Conservation (phyloP, 2,797 vertebrate species). For the Lagodon rhomboides region DNA sequence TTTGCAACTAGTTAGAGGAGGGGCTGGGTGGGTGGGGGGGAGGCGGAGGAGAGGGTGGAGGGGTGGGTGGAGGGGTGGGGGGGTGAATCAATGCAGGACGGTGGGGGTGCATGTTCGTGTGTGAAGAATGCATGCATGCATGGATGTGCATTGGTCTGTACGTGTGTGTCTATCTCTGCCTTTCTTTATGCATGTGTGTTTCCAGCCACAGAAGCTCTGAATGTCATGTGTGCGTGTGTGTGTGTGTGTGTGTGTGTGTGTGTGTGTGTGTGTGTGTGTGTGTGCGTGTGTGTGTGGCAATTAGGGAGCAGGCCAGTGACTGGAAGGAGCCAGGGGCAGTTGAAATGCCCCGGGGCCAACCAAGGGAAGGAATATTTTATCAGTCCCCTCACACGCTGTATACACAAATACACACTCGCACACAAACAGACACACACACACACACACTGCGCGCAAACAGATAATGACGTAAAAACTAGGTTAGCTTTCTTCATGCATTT, state of each 20-base stretch:
- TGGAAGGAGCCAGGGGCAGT: conserved; percentile 95
- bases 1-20: conserved; percentile 92
- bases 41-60: conserved; percentile 40
- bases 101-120: conserved; percentile 69
- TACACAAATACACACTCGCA: conserved; percentile 76
- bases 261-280: conserved; percentile 55
- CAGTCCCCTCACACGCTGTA: conserved; percentile 79
- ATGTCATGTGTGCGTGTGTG: conserved; percentile 74
- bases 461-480: conserved; percentile 78
- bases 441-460: conserved; percentile 63
- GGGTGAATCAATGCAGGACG: conserved; percentile 76
- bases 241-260: conserved; percentile 54
- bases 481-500: conserved; percentile 69
- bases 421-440: conserved; percentile 53
- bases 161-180: conserved; percentile 60
- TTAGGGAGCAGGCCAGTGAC: conserved; percentile 98
- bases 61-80: conserved; percentile 46
- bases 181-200: conserved; percentile 79
- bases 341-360: conserved; percentile 96
- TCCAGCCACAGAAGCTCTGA: conserved; percentile 92
- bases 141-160: conserved; percentile 78
- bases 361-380: conserved; percentile 87
- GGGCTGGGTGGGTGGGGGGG: conserved; percentile 47
- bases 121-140: conserved; percentile 78
- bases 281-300: conserved; percentile 94